Evolutionary conservation across 2,888 invertebrate species (phyloP).

Genomic region (Nemotelus nigrinus): DNA sequence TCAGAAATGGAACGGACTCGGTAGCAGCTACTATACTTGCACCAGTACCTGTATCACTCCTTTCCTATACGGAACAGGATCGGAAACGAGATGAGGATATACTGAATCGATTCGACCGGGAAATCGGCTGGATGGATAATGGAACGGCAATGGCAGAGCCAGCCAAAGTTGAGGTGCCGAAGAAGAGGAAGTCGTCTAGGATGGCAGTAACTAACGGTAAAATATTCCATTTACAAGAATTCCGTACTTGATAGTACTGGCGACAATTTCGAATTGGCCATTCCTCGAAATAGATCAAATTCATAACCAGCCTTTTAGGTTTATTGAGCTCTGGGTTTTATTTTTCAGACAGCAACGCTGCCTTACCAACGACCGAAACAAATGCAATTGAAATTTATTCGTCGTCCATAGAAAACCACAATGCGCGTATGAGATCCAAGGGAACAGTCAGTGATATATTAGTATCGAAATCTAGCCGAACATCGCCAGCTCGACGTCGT

Average conservation of each 20-base stretch:
- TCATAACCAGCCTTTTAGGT: too few species aligned
- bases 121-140: conserved; percentile 9
- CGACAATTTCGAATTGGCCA: too few species aligned
- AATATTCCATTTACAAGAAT: too few species aligned
- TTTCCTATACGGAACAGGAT: conserved; percentile 22
- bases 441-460: conserved; percentile 10
- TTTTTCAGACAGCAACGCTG: not conserved
- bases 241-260: too few species aligned
- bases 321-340: not conserved
- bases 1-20: too few species aligned
- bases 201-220: not conserved
- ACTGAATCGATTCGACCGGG: conserved; percentile 22
- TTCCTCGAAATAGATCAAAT: too few species aligned
- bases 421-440: not conserved
- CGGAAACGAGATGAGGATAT: conserved; percentile 26
- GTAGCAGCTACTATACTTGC: not conserved
- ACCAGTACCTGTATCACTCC: not conserved
- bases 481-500: conserved; percentile 17
- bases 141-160: not conserved
- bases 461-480: conserved; percentile 9
- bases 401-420: not conserved
- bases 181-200: conserved; percentile 1
- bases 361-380: not conserved
- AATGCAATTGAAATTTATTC: conserved; percentile 4
- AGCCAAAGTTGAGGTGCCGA: not conserved